phyloP scores from a whole-genome alignment of 2,113 vertebrate species.

The Paedocypris sp. region DNA sequence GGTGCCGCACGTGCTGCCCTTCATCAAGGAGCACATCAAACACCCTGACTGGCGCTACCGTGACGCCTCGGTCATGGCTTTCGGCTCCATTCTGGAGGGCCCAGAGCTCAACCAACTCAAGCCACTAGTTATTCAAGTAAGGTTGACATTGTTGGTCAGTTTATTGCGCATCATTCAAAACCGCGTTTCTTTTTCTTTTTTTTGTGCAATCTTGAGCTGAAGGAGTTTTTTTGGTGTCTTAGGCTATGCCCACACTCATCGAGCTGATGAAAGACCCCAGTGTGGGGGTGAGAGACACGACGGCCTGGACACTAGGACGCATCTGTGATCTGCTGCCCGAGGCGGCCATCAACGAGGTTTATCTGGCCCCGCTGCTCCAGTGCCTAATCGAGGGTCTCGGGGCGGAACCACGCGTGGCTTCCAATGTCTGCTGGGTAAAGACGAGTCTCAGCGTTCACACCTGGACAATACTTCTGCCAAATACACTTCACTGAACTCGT shows the following conservation, averaged over 20 bases:
- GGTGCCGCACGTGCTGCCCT: constrained; percentile 91
- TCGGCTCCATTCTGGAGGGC: constrained; percentile 92
- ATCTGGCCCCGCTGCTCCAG: constrained; percentile 83
- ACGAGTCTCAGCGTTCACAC: too few relatives aligned
- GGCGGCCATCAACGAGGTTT: constrained; percentile 90
- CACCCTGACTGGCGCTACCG: constrained; percentile 88
- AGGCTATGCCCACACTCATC: constrained; percentile 94
- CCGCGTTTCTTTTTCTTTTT: too few relatives aligned
- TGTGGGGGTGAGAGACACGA: constrained; percentile 93
- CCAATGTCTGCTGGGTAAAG: constrained; percentile 97
- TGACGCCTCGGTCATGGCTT: constrained; percentile 96
- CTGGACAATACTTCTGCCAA: too few relatives aligned
- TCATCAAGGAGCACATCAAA: constrained; percentile 96
- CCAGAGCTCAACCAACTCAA: constrained; percentile 93
- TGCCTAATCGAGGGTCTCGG: constrained; percentile 94
- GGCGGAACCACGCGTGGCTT: constrained; percentile 88
- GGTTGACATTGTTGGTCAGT: too few relatives aligned
- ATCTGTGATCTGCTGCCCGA: constrained; percentile 95
- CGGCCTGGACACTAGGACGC: constrained; percentile 91
- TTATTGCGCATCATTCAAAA: too few relatives aligned
- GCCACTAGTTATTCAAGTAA: constrained; percentile 86
- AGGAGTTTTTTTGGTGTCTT: neutral
- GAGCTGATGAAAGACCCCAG: constrained; percentile 97
- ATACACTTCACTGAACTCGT: too few relatives aligned
- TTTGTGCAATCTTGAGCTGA: too few relatives aligned